Evolutionary conservation across 2,113 vertebrate genomes (phyloP).

Genomic region (Meles meles): DNA sequence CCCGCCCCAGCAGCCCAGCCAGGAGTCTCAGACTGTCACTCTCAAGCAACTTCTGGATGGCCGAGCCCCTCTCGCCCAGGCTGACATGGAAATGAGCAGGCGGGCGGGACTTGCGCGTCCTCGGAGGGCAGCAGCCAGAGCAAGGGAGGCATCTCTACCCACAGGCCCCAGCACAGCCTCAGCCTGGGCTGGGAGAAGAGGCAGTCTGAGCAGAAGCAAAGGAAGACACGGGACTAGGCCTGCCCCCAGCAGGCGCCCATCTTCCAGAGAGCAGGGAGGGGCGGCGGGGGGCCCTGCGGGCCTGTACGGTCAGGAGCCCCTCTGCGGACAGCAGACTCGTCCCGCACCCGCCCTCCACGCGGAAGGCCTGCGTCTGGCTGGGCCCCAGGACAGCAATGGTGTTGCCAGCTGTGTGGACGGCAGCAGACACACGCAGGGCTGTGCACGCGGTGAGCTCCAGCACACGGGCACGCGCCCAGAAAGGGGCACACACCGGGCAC

Average conservation of each 20-base stretch:
- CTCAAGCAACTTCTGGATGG: neutral
- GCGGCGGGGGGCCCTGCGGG: neutral
- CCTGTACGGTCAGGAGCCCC: neutral
- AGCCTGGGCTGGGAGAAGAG: neutral
- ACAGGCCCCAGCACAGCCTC: neutral
- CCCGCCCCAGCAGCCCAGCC: neutral
- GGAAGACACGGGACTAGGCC: neutral
- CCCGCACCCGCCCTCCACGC: neutral
- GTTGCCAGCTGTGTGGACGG: fast-evolving
- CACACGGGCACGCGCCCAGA: no score
- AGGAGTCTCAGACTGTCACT: no score
- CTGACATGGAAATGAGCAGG: neutral
- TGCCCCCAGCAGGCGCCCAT: neutral
- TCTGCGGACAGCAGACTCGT: fast-evolving
- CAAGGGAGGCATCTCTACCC: neutral
- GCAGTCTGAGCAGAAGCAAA: neutral
- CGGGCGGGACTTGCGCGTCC: neutral
- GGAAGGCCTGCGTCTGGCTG: neutral
- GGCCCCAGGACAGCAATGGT: neutral
- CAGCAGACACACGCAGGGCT: neutral
- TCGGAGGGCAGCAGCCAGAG: neutral
- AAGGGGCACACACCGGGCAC: fast-evolving
- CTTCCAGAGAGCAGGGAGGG: neutral
- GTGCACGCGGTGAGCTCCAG: neutral
- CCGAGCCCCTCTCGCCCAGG: fast-evolving